Percentiles rank a stretch among this genome's conserved stretches.
These are phyloP conservation scores for Nomada fucata DNA, from an alignment of 2,888 invertebrate species.

Conservation along the genomic window DNA sequence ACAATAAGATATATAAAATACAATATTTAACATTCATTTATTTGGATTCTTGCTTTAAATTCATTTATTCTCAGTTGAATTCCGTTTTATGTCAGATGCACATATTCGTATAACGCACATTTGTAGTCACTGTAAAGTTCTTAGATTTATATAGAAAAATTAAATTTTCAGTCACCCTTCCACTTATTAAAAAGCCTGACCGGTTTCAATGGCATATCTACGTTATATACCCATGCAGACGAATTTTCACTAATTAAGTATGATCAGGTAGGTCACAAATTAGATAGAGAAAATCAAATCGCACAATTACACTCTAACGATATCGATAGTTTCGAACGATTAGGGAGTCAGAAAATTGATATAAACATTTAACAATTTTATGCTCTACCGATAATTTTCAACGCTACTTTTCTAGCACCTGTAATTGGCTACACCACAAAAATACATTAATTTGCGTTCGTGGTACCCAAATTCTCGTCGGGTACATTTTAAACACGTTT, in stretches of 20 bases:
- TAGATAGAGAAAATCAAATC: not conserved
- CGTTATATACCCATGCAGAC: slow-evolving; percentile 7
- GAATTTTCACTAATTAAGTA: slow-evolving; percentile 18
- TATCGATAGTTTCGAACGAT: not conserved
- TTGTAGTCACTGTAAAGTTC: slow-evolving; percentile 21
- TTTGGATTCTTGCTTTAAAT: not conserved
- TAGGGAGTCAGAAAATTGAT: not conserved
- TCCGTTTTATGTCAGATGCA: slow-evolving; percentile 1
- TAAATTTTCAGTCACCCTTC: slow-evolving; percentile 6
- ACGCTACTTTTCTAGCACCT: slow-evolving; percentile 3
- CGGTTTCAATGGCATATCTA: slow-evolving; percentile 10
- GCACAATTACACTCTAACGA: slow-evolving; percentile 1
- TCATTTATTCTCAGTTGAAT: slow-evolving; percentile 36
- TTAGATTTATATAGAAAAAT: slow-evolving; percentile 29
- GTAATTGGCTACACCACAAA: not conserved
- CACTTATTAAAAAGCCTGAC: slow-evolving; percentile 12
- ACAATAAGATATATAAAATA: no score
- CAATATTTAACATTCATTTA: slow-evolving; percentile 2
- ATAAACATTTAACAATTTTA: slow-evolving; percentile 8
- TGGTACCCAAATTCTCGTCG: not conserved
- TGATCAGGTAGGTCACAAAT: not conserved
- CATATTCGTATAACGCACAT: slow-evolving; percentile 11
- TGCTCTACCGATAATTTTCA: not conserved
- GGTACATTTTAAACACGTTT: slow-evolving; percentile 12
- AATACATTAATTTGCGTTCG: slow-evolving; percentile 18